phyloP scores from a whole-genome alignment of 2,797 vertebrate genomes.

The Phalloptychus januarius region DNA sequence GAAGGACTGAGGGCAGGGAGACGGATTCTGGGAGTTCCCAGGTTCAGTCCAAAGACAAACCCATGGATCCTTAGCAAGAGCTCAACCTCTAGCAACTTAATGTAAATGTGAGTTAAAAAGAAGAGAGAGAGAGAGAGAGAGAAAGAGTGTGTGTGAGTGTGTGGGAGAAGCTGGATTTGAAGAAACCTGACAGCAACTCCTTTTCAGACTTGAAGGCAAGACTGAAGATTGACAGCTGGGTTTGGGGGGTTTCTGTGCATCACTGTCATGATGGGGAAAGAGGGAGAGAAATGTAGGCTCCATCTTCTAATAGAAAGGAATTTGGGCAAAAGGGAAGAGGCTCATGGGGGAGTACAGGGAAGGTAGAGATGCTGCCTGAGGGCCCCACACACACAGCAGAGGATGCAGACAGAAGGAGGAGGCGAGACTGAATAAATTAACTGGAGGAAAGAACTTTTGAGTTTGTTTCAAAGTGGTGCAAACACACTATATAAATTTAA shows the following conservation, averaged over 20 bases:
- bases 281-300: constrained; percentile 42
- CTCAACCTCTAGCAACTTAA: constrained; percentile 17
- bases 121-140: background rate
- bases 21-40: constrained; percentile 27
- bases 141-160: background rate
- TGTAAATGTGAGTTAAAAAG: background rate
- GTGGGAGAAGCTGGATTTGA: constrained; percentile 57
- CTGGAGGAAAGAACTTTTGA: constrained; percentile 25
- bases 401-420: constrained; percentile 18
- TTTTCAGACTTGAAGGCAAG: constrained; percentile 56
- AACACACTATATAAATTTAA: background rate
- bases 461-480: constrained; percentile 46
- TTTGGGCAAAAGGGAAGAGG: constrained; percentile 50
- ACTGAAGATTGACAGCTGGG: constrained; percentile 61
- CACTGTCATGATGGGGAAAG: constrained; percentile 4
- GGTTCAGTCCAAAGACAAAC: constrained; percentile 18
- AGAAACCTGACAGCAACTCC: constrained; percentile 70
- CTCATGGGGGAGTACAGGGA: constrained; percentile 47
- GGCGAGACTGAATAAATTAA: background rate
- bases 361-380: constrained; percentile 72
- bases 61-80: constrained; percentile 38
- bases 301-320: constrained; percentile 51
- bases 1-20: constrained; percentile 11
- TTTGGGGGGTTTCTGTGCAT: constrained; percentile 9
- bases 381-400: constrained; percentile 42